Evolutionary conservation across 2,888 invertebrate genomes (phyloP).

Genomic region (Pristionchus maxplancki): DNA sequence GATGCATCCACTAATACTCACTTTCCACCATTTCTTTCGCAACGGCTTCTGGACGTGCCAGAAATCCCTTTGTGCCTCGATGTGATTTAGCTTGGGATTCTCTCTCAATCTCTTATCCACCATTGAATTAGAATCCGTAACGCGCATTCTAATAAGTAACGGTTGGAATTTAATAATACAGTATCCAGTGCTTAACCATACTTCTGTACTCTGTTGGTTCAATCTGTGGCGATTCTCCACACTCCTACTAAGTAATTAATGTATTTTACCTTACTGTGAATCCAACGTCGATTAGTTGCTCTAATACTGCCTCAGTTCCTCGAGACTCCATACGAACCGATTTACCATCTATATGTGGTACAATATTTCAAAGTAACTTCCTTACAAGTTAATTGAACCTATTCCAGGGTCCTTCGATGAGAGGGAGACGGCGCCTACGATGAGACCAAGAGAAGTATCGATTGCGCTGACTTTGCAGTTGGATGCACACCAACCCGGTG

Average conservation of each 20-base stretch:
- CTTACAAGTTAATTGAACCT: not conserved
- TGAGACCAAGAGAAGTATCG: not conserved
- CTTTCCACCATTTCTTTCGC: not conserved
- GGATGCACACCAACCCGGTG: not conserved
- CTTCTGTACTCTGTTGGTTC: not conserved
- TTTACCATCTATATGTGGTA: not conserved
- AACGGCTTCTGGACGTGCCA: not conserved
- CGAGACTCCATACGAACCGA: not conserved
- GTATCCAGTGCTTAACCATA: not conserved
- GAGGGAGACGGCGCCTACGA: not conserved
- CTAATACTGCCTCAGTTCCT: not conserved
- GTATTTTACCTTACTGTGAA: not conserved
- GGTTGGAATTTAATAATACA: not conserved
- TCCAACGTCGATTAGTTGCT: not conserved
- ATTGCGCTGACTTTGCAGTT: not conserved
- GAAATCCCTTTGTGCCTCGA: not conserved
- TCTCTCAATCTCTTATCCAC: not conserved
- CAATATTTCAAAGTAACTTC: not conserved
- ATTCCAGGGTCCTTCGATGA: not conserved
- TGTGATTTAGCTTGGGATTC: not conserved
- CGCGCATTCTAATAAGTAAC: not conserved
- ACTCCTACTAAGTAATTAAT: not conserved
- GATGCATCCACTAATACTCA: not conserved
- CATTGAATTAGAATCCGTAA: not conserved
- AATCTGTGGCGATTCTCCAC: not conserved